phyloP scores from a whole-genome alignment of 1,140 invertebrate genomes.

The Meteorus sp. region DNA sequence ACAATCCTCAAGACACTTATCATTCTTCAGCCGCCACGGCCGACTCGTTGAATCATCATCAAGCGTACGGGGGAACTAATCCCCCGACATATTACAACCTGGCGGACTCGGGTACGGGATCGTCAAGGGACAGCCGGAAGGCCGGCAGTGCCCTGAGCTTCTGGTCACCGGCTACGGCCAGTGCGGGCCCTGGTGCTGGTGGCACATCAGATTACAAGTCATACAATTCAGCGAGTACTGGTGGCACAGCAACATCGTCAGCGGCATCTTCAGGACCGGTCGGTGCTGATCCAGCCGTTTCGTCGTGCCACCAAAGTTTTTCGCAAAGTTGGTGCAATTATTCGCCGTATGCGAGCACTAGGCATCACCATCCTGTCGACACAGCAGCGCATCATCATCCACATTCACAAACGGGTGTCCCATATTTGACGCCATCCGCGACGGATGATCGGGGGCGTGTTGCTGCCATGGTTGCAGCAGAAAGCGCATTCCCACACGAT shows the following conservation, averaged over 20 bases:
- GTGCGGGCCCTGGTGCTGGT: conserved; percentile 55
- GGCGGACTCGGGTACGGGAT: conserved; percentile 49
- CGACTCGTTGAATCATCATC: conserved; percentile 69
- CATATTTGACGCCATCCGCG: conserved; percentile 65
- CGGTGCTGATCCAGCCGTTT: conserved; percentile 62
- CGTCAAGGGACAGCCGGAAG: conserved; percentile 64
- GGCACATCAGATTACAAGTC: conserved; percentile 67
- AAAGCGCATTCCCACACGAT: conserved; percentile 74
- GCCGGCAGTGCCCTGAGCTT: conserved; percentile 65
- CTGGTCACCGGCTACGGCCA: conserved; percentile 69
- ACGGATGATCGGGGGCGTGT: conserved; percentile 68
- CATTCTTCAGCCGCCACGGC: conserved; percentile 49
- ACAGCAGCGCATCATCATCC: conserved; percentile 62
- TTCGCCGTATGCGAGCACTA: conserved; percentile 66
- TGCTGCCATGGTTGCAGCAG: conserved; percentile 66
- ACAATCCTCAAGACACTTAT: conserved; percentile 57
- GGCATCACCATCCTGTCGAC: conserved; percentile 62
- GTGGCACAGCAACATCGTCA: conserved; percentile 59
- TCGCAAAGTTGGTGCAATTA: conserved; percentile 76
- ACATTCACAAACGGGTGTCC: conserved; percentile 57
- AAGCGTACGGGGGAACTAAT: conserved; percentile 65
- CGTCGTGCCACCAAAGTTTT: conserved; percentile 73
- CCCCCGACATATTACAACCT: conserved; percentile 79
- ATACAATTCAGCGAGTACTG: conserved; percentile 55
- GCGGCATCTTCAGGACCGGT: conserved; percentile 62